Evolutionary conservation across 1,140 invertebrate species (phyloP).

Genomic region (Zaprionus camerounensis): DNA sequence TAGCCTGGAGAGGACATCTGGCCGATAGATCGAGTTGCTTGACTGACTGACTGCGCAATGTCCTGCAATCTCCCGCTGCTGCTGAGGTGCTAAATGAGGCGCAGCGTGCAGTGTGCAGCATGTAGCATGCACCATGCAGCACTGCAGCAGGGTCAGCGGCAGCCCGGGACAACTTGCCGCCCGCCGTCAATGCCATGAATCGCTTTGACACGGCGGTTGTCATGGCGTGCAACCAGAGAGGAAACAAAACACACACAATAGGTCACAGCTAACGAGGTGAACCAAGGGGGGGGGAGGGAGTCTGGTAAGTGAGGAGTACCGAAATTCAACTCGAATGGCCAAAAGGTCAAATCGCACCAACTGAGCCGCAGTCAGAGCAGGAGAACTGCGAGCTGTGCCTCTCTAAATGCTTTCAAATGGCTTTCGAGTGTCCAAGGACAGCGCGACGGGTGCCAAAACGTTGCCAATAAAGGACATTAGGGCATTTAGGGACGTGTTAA

Average conservation of each 20-base stretch:
- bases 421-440: constrained; percentile 48
- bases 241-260: constrained; percentile 18
- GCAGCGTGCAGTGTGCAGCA: constrained; percentile 64
- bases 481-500: constrained; percentile 73
- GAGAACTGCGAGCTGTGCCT: not conserved
- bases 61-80: constrained; percentile 61
- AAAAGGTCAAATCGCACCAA: constrained; percentile 12
- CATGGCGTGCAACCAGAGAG: constrained; percentile 67
- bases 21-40: constrained; percentile 42
- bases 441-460: constrained; percentile 49
- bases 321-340: constrained; percentile 16
- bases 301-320: not conserved
- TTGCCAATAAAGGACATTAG: constrained; percentile 56
- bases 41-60: constrained; percentile 37
- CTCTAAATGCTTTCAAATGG: constrained; percentile 51
- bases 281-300: not conserved
- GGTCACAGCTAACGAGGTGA: constrained; percentile 26
- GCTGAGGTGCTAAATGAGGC: constrained; percentile 73
- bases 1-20: constrained; percentile 26
- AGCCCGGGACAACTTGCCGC: not conserved
- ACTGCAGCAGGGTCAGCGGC: not conserved
- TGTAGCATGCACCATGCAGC: not conserved
- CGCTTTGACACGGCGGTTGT: constrained; percentile 63
- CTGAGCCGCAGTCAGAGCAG: not conserved
- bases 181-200: constrained; percentile 35